Conservation (phyloP, 2,797 vertebrate genomes). For the Oophaga sylvatica region DNA sequence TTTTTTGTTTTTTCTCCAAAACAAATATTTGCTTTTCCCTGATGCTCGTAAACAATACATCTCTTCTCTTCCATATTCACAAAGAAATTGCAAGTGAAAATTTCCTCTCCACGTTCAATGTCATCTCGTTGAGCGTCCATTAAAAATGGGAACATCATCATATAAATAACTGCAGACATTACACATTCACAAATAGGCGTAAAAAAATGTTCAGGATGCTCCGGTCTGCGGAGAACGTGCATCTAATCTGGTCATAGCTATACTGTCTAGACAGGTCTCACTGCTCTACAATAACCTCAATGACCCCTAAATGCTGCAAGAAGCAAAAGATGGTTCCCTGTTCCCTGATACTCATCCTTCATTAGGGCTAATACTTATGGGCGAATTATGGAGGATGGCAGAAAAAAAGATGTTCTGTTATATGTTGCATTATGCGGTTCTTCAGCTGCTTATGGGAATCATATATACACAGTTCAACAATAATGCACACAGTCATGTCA, state of each 20-base stretch:
- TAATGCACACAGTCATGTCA: not conserved
- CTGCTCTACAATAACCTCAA: not conserved
- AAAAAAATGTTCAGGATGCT: not conserved
- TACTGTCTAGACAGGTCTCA: not conserved
- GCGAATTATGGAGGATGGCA: not conserved
- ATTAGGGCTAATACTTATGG: not conserved
- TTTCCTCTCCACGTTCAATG: not conserved
- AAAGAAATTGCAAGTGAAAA: conserved; percentile 12
- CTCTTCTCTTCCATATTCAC: conserved; percentile 10
- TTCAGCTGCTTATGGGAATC: not conserved
- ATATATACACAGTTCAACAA: not conserved
- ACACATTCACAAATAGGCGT: not conserved
- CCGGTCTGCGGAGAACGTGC: not conserved
- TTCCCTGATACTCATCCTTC: not conserved
- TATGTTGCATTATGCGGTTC: not conserved
- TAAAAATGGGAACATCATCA: conserved; percentile 8
- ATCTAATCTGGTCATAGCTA: not conserved
- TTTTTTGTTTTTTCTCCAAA: conserved; percentile 2
- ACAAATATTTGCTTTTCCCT: conserved; percentile 17
- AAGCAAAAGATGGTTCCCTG: not conserved
- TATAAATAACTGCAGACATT: conserved; percentile 25
- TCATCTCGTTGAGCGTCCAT: conserved; percentile 18
- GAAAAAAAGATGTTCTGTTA: not conserved
- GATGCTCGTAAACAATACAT: not conserved
- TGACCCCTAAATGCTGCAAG: conserved; percentile 1